Base-by-base conservation (phyloP, 2,888 invertebrate species). In the Torymus tubicola region DNA sequence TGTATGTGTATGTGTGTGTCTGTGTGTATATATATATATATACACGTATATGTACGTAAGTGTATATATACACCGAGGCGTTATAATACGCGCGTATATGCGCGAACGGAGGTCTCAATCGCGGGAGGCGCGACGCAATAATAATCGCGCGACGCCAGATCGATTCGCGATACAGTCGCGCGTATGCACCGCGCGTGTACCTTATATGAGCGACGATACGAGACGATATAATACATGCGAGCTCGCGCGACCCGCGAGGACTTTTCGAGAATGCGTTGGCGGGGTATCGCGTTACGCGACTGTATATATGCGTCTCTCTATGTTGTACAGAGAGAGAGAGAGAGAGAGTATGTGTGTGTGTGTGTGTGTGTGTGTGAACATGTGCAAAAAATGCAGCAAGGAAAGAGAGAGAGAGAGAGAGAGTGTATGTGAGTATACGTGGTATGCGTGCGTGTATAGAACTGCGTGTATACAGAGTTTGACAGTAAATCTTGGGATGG, bases 141-240 rank as follows among this genome's bases (percentile, higher is more conserved):
- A 88, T 86, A 87, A 88, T 87, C 86, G 87, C 86, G n/a, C 65
- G 86, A 86, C 85, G 87, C 83, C 86, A 87, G 88, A 88, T 89
- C 88, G 88, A 88, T 88, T 87, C 85, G 86, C 85, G 88, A 88
- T 87, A 87, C 84, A 84, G 86, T 84, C 86, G 85, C 84, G 85
- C 86, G 85, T 81, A 78, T 78, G 75, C 69, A 83, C 85, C 85
- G 1, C 50, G n/a, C 21, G 14, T 52, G 14, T 53, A 18, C 42
- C 18, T 14, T 61, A 61, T 71, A 61, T 61, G 71, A 61, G 71
- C 61, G 61, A 61, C 60, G 61, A 52, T 31, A 13, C 58, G 58
- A 31, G 64, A 73, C 50, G 16, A 24, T 60, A 50, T 50, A 24
- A 71, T 57, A 13, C 57, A 61, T 71, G 52, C 16, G 13, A 31